A percentile compares a stretch with the other conserved stretches of the same genome.
These are phyloP conservation scores for Pelecanus crispus DNA, from an alignment of 2,113 vertebrate genomes.

Conservation along the genomic window DNA sequence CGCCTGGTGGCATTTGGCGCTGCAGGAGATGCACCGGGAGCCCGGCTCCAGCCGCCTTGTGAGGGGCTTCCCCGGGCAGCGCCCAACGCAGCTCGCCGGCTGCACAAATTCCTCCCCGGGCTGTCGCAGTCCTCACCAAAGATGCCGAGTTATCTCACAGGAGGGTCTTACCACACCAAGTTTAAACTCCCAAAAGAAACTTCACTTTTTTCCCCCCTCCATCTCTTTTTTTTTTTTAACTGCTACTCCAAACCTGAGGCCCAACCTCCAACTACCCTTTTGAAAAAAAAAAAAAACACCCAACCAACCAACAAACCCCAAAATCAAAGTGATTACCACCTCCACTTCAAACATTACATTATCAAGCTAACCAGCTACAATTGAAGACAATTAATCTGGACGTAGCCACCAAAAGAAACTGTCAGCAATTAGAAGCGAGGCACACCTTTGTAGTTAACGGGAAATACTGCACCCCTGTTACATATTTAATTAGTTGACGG, in stretches of 20 bases:
- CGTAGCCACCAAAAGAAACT: conserved; percentile 38
- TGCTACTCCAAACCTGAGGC: not conserved
- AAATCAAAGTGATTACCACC: conserved; percentile 45
- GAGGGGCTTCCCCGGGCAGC: not conserved
- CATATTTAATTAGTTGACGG: conserved; percentile 45
- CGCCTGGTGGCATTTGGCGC: rapidly evolving
- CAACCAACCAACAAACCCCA: too few species aligned
- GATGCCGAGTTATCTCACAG: not conserved
- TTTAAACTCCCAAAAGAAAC: not conserved
- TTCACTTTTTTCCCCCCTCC: not conserved
- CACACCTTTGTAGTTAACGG: conserved; percentile 46
- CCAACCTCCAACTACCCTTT: not conserved
- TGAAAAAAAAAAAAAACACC: not conserved
- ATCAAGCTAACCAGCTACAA: conserved; percentile 17
- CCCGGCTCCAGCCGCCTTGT: not conserved
- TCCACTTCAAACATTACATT: conserved; percentile 41
- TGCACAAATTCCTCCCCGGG: not conserved
- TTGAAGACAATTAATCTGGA: conserved; percentile 43
- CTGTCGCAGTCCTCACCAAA: not conserved
- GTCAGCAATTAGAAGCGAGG: conserved; percentile 53
- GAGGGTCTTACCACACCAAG: not conserved
- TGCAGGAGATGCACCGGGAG: not conserved
- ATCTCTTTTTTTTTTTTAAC: rapidly evolving
- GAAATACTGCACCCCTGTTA: conserved; percentile 48
- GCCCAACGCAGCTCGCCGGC: rapidly evolving